Evolutionary conservation across 37 sponge, comb jelly and placozoan genomes (phyloP).

Genomic region (Hexactinellida sp.): DNA sequence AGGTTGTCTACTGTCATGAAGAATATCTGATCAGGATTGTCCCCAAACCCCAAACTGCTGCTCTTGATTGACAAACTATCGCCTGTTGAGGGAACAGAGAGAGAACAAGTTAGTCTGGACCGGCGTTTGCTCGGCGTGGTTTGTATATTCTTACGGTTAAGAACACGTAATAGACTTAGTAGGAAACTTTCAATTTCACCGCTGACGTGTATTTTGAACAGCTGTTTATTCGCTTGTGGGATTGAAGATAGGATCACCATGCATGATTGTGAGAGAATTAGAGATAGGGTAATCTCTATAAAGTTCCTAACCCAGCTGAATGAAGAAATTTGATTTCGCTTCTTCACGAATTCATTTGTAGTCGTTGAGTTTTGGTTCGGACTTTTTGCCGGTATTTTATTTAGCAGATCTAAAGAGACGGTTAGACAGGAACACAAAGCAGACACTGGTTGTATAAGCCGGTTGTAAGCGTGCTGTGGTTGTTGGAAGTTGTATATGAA

Average conservation of each 20-base stretch:
- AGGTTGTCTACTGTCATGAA: conserved; percentile 13
- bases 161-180: background rate
- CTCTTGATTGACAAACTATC: background rate
- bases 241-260: background rate
- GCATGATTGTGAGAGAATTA: background rate
- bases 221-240: background rate
- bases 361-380: background rate
- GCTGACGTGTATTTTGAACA: background rate
- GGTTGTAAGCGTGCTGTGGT: background rate
- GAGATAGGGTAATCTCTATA: background rate
- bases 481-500: conserved; percentile 11
- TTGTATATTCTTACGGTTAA: conserved; percentile 11
- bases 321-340: background rate
- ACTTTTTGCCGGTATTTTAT: background rate
- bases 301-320: background rate
- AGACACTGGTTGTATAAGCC: background rate
- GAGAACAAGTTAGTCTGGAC: background rate
- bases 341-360: background rate
- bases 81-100: background rate
- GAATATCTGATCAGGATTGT: background rate
- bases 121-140: background rate
- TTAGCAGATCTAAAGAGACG: background rate
- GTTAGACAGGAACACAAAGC: background rate
- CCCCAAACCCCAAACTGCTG: conserved; percentile 6
- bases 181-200: background rate